Conservation (phyloP, 2,797 vertebrate species). For the Sebastes diaconus region DNA sequence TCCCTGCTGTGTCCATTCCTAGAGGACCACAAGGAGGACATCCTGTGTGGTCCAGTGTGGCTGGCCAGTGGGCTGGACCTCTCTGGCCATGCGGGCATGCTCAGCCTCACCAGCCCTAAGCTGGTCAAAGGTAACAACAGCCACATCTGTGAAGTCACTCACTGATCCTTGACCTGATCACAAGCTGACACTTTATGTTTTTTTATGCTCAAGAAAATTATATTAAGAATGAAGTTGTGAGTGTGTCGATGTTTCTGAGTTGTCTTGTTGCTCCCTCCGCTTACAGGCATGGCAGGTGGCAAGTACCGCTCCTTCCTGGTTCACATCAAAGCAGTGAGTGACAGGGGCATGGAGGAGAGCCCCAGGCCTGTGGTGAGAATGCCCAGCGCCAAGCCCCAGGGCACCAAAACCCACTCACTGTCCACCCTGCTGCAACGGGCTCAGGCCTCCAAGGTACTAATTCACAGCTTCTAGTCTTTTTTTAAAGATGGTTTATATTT, state of each 20-base stretch:
- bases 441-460: conserved; percentile 93
- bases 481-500: too few species aligned
- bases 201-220: neutral
- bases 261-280: neutral
- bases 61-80: conserved; percentile 97
- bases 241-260: neutral
- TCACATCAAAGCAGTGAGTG: conserved; percentile 95
- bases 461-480: neutral
- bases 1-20: conserved; percentile 94
- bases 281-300: conserved; percentile 95
- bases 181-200: neutral
- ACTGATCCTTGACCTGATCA: neutral
- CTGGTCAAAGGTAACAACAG: conserved; percentile 93
- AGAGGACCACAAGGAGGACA: conserved; percentile 98
- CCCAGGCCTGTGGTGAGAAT: conserved; percentile 94
- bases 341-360: conserved; percentile 91
- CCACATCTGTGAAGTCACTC: neutral
- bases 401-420: conserved; percentile 92
- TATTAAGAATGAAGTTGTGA: neutral
- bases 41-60: conserved; percentile 97
- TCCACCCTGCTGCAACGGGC: conserved; percentile 95
- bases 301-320: conserved; percentile 99
- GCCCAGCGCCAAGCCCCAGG: conserved; percentile 90
- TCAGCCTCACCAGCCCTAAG: conserved; percentile 97
- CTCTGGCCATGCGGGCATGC: conserved; percentile 97